Percentiles rank a stretch among this genome's conserved stretches.
These are phyloP conservation scores for Margarornis squamiger DNA, from an alignment of 2,797 vertebrate genomes.

Conservation along the genomic window DNA sequence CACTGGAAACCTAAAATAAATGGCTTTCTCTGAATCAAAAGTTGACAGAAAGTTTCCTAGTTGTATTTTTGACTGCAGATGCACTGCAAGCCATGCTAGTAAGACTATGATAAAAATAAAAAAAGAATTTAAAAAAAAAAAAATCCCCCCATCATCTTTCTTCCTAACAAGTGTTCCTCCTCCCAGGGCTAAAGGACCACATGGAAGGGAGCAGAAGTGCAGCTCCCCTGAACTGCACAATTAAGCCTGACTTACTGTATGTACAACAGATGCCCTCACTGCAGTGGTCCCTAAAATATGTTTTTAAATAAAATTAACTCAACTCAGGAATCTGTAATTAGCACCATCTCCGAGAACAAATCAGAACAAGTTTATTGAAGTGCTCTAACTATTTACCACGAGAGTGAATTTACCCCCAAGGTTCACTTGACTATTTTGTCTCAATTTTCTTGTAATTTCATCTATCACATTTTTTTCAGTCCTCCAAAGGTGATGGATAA, in stretches of 20 bases:
- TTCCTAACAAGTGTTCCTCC: not conserved
- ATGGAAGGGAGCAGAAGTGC: not conserved
- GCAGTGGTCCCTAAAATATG: conserved; percentile 22
- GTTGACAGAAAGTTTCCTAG: not conserved
- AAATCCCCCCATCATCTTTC: not conserved
- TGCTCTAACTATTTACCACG: conserved; percentile 22
- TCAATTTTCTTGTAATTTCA: conserved; percentile 69
- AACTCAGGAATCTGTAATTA: conserved; percentile 57
- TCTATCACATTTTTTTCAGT: conserved; percentile 47
- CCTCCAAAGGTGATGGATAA: conserved; percentile 68
- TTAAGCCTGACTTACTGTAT: not conserved
- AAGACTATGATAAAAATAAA: not conserved
- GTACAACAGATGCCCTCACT: not conserved
- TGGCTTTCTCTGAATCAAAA: not conserved
- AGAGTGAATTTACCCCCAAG: conserved; percentile 44
- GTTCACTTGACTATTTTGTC: conserved; percentile 58
- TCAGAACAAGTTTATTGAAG: conserved; percentile 56
- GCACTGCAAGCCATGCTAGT: not conserved
- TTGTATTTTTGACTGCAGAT: not conserved
- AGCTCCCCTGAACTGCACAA: not conserved
- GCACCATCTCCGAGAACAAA: conserved; percentile 36
- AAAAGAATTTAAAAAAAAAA: not conserved
- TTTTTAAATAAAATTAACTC: conserved; percentile 62
- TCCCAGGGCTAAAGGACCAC: not conserved
- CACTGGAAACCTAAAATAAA: not conserved